These are phyloP conservation scores for Spondyliosoma cantharus DNA, from an alignment of 2,797 vertebrate species.

Conservation along the genomic window DNA sequence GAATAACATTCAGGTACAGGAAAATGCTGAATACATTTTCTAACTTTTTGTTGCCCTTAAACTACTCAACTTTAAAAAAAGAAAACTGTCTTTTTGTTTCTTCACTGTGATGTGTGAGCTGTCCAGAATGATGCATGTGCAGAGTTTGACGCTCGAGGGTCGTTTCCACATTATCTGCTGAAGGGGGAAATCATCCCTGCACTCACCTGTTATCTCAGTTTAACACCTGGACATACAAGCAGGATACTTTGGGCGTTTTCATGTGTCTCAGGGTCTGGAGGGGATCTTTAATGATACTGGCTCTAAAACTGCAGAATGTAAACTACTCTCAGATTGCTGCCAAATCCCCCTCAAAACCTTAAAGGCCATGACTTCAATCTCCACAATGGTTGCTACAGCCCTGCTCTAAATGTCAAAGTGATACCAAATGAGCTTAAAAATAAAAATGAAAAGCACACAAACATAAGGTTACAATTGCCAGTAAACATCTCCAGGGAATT, in stretches of 20 bases:
- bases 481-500: neutral
- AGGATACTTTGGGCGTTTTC: too few relatives aligned
- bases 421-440: neutral
- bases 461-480: neutral
- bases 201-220: too few relatives aligned
- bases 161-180: too few relatives aligned
- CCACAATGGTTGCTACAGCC: neutral
- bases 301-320: neutral
- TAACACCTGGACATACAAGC: too few relatives aligned
- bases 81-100: neutral
- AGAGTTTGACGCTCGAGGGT: too few relatives aligned
- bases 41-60: too few relatives aligned
- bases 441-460: neutral
- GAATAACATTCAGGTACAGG: neutral
- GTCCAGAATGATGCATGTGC: neutral
- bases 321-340: neutral
- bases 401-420: neutral
- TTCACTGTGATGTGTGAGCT: neutral
- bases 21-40: neutral
- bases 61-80: neutral
- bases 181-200: too few relatives aligned
- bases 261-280: neutral
- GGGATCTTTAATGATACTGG: neutral
- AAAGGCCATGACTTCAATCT: neutral
- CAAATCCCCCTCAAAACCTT: neutral